Evolutionary conservation across 2,797 vertebrate genomes (phyloP).

Genomic region (Xerus rutilus): DNA sequence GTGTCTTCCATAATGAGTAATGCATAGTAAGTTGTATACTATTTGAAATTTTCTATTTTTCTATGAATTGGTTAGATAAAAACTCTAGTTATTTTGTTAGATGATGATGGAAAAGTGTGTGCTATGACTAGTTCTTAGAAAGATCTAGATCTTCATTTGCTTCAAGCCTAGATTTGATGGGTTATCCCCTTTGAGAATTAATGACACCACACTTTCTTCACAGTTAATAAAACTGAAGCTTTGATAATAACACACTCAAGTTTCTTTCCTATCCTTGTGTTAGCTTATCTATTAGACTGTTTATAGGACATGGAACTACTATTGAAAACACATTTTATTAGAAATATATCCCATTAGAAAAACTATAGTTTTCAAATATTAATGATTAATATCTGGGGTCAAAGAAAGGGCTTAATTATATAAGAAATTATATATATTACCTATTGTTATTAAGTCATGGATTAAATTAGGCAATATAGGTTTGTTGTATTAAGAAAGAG

Average conservation of each 20-base stretch:
- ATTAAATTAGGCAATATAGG: not conserved
- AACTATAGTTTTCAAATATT: not conserved
- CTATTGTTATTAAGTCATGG: not conserved
- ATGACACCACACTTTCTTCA: not conserved
- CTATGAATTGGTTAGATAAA: not conserved
- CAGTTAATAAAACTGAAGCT: not conserved
- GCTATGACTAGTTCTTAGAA: constrained; percentile 15
- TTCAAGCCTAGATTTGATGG: not conserved
- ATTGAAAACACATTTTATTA: too few relatives aligned
- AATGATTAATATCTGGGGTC: not conserved
- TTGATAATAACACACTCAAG: not conserved
- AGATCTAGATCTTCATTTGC: not conserved
- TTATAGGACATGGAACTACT: not conserved
- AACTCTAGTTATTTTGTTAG: not conserved
- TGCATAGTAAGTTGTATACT: not conserved
- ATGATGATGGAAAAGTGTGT: not conserved
- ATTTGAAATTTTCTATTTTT: constrained; percentile 1
- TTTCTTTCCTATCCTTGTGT: not conserved
- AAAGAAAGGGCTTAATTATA: not conserved
- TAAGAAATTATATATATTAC: not conserved
- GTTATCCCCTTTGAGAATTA: not conserved
- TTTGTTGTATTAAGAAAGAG: not conserved
- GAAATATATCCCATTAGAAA: not conserved
- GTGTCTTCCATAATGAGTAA: not conserved
- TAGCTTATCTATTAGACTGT: not conserved